A percentile compares a stretch with the other conserved stretches of the same genome.
phyloP scores from a whole-genome alignment of 64 coral and sea anemone genomes.

The Montipora efflorescens region DNA sequence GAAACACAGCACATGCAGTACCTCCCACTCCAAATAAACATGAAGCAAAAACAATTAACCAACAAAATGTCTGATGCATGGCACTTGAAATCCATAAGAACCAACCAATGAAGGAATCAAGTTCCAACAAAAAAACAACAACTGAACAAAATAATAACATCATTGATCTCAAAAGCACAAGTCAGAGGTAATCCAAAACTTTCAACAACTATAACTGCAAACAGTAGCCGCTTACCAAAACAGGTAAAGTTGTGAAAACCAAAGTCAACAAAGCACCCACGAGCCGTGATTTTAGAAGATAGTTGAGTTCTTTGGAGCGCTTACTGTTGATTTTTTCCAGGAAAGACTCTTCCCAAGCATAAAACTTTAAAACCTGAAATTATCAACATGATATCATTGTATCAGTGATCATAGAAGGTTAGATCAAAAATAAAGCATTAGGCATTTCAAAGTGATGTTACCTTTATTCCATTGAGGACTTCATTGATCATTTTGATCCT shows the following conservation, averaged over 20 bases:
- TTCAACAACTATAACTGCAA: too few species aligned
- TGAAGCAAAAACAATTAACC: too few species aligned
- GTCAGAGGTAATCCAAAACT: too few species aligned
- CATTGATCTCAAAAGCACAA: too few species aligned
- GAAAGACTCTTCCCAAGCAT: slow-evolving; percentile 88
- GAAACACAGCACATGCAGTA: too few species aligned
- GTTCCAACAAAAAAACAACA: too few species aligned
- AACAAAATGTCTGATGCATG: too few species aligned
- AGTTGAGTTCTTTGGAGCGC: slow-evolving; percentile 62
- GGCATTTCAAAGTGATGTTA: neutral
- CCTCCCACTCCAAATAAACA: too few species aligned
- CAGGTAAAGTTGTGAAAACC: slow-evolving; percentile 58
- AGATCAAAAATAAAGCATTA: neutral
- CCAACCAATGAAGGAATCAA: too few species aligned
- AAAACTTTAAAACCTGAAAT: slow-evolving; percentile 80
- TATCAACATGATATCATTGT: neutral
- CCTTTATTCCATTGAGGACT: slow-evolving; percentile 65
- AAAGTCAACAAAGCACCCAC: slow-evolving; percentile 39
- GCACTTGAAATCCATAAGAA: too few species aligned
- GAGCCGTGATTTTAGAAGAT: slow-evolving; percentile 13
- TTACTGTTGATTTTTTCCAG: slow-evolving; percentile 47
- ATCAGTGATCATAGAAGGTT: neutral
- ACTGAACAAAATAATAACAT: too few species aligned
- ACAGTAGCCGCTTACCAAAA: neutral
- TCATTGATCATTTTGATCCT: slow-evolving; percentile 70